Conservation (phyloP, 1,140 invertebrate genomes). For the Prorops nasuta region DNA sequence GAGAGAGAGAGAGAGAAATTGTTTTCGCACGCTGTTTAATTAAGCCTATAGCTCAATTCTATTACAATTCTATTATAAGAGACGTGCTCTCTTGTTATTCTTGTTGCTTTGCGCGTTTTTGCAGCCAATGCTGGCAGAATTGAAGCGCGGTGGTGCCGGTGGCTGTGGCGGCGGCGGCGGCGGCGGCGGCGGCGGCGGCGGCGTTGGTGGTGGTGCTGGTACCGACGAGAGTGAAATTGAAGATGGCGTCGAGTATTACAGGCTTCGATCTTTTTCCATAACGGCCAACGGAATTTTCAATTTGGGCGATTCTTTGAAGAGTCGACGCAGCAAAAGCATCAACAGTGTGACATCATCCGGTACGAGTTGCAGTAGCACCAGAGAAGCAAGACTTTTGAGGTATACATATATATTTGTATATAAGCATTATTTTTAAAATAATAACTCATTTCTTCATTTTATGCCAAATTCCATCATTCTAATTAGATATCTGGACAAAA, state of each 20-base stretch:
- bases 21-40: slow-evolving; percentile 5
- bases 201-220: slow-evolving; percentile 16
- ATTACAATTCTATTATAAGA: background rate
- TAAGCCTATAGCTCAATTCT: background rate
- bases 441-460: no score
- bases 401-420: no score
- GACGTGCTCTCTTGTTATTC: slow-evolving; percentile 3
- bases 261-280: slow-evolving; percentile 71
- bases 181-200: no score
- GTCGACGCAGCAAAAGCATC: slow-evolving; percentile 61
- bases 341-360: slow-evolving; percentile 66
- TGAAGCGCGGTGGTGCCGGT: no score
- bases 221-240: slow-evolving; percentile 33
- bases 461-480: no score
- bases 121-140: slow-evolving; percentile 60
- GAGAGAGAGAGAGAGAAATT: no score
- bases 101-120: no score
- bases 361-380: slow-evolving; percentile 52
- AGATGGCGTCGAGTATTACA: slow-evolving; percentile 61
- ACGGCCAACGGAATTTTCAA: slow-evolving; percentile 72
- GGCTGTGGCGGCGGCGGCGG: no score
- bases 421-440: no score
- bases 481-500: no score
- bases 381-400: slow-evolving; percentile 49
- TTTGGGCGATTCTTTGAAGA: slow-evolving; percentile 68